Evolutionary conservation across 2,888 invertebrate species (phyloP).

Genomic region (Neoascia interrupta): DNA sequence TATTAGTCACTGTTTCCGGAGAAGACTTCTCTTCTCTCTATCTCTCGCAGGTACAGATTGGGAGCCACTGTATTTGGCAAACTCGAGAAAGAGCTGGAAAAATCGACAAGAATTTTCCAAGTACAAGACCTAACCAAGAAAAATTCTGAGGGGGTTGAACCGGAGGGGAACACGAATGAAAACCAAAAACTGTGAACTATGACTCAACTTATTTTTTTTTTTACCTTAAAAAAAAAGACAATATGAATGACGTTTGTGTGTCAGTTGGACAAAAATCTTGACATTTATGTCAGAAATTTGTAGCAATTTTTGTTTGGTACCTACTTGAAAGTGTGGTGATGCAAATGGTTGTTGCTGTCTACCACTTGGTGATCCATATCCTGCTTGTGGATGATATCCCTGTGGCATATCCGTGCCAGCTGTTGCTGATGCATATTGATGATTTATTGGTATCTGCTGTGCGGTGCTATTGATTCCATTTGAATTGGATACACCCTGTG

Average conservation of each 20-base stretch:
- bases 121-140: constrained; percentile 16
- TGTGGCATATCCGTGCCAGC: constrained; percentile 64
- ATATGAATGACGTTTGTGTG: not conserved
- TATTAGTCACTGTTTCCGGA: too few relatives aligned
- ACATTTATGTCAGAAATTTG: not conserved
- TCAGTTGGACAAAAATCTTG: not conserved
- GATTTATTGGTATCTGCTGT: constrained; percentile 64
- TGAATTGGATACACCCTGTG: constrained; percentile 63
- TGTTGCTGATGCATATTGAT: constrained; percentile 56
- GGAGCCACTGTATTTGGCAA: constrained; percentile 14
- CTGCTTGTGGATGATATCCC: constrained; percentile 50
- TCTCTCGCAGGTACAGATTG: constrained; percentile 34
- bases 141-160: not conserved
- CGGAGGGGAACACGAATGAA: not conserved
- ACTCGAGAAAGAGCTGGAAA: constrained; percentile 51
- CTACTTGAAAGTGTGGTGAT: constrained; percentile 71
- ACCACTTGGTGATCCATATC: constrained; percentile 53
- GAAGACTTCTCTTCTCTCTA: constrained; percentile 9
- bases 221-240: not conserved
- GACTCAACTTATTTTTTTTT: constrained; percentile 34
- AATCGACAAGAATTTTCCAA: constrained; percentile 44
- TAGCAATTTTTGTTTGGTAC: too few relatives aligned
- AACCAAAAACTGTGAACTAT: not conserved
- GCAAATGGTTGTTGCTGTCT: constrained; percentile 64
- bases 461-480: constrained; percentile 57